Conservation (phyloP, 2,797 vertebrate species). For the Tympanoctomys barrerae region DNA sequence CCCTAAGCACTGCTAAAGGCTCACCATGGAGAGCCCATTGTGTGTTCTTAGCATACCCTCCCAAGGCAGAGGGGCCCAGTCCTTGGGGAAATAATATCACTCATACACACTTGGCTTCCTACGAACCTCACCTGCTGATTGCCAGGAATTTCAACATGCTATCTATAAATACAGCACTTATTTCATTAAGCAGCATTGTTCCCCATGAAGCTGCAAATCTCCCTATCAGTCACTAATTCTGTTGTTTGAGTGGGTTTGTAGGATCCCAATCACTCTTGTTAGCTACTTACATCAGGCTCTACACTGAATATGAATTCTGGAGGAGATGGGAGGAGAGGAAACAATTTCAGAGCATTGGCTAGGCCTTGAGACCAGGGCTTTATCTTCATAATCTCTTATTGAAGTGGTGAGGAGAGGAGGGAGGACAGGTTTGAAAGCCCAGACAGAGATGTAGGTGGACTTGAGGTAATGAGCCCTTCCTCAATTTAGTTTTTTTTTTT, state of each 20-base stretch:
- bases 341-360: not conserved
- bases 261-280: not conserved
- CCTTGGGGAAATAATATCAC: not conserved
- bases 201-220: not conserved
- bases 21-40: not conserved
- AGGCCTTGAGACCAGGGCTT: not conserved
- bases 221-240: conserved; percentile 42
- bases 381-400: not conserved
- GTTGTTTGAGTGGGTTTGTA: conserved; percentile 15
- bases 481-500: not conserved
- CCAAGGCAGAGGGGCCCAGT: not conserved
- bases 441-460: not conserved
- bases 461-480: conserved; percentile 28
- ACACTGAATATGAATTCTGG: not conserved
- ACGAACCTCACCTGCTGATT: not conserved
- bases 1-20: not conserved
- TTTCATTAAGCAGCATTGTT: conserved; percentile 65
- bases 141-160: not conserved
- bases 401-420: not conserved
- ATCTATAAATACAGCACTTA: not conserved
- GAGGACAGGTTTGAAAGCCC: not conserved
- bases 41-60: not conserved
- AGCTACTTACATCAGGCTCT: not conserved
- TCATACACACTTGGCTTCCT: not conserved
- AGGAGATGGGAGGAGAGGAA: not conserved